Conservation (phyloP, 1,140 invertebrate species). For the Bilobella aurantiaca region DNA sequence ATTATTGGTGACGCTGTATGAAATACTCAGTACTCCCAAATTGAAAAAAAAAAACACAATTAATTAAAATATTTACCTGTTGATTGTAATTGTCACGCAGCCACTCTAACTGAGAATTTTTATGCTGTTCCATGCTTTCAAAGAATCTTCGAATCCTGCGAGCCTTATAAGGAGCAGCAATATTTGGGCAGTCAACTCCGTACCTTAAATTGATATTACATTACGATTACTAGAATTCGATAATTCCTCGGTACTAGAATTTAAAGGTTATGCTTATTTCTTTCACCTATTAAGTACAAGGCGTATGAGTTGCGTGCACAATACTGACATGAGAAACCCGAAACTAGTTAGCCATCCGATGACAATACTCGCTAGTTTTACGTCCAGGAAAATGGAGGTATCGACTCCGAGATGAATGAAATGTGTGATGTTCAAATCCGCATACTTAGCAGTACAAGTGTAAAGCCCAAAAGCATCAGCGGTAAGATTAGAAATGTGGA, state of each 20-base stretch:
- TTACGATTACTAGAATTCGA: slow-evolving; percentile 14
- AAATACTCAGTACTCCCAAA: too few relatives aligned
- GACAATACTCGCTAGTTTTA: slow-evolving; percentile 70
- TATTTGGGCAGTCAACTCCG: slow-evolving; percentile 28
- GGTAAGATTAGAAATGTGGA: slow-evolving; percentile 53
- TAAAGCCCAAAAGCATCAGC: slow-evolving; percentile 77
- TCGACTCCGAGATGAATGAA: slow-evolving; percentile 65
- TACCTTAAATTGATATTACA: slow-evolving; percentile 36
- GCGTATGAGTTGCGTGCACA: slow-evolving; percentile 62
- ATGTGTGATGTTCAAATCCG: slow-evolving; percentile 61
- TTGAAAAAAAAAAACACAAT: background rate
- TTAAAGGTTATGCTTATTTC: background rate
- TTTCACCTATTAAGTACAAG: slow-evolving; percentile 59
- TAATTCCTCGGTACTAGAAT: background rate
- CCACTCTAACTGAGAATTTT: slow-evolving; percentile 73
- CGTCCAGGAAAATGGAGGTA: slow-evolving; percentile 64
- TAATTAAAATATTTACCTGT: slow-evolving; percentile 50
- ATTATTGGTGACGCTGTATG: too few relatives aligned
- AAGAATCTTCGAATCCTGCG: slow-evolving; percentile 44
- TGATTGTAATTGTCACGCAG: slow-evolving; percentile 81
- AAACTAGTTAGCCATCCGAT: slow-evolving; percentile 66
- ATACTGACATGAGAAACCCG: slow-evolving; percentile 64
- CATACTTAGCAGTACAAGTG: slow-evolving; percentile 72
- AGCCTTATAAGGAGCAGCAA: slow-evolving; percentile 20
- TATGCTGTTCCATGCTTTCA: slow-evolving; percentile 81